phyloP scores from a whole-genome alignment of 2,797 vertebrate species.

The Pteropus rufus region DNA sequence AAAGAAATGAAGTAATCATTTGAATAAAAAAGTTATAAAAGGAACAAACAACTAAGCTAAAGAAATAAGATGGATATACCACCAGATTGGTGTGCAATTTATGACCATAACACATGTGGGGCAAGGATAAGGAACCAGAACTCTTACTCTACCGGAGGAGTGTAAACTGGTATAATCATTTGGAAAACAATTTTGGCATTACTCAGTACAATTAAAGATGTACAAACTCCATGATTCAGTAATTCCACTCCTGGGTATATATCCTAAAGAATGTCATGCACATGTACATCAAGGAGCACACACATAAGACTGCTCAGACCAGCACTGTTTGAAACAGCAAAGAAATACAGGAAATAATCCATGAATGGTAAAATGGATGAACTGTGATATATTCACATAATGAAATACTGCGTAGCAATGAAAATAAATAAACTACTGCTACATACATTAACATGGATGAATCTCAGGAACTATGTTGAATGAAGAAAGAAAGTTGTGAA shows the following conservation, averaged over 20 bases:
- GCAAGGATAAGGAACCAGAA: background rate
- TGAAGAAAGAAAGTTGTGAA: background rate
- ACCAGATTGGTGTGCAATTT: background rate
- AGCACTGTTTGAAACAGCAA: background rate
- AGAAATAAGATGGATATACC: background rate
- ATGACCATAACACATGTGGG: background rate
- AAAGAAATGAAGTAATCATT: background rate
- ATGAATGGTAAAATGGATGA: background rate
- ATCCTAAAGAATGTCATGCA: background rate
- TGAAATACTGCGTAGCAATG: background rate
- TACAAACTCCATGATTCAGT: background rate
- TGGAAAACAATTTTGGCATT: background rate
- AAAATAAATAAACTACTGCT: background rate
- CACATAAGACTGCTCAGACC: background rate
- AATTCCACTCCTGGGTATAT: background rate
- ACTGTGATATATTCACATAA: background rate
- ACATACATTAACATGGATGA: background rate
- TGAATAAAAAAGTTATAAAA: background rate
- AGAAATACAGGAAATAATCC: background rate
- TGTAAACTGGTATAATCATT: background rate
- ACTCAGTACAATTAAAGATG: background rate
- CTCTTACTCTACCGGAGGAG: background rate
- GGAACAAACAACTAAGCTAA: background rate
- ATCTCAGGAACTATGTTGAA: background rate
- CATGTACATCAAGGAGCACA: background rate